phyloP scores from a whole-genome alignment of 2,113 vertebrate genomes.

The Heteronetta atricapilla region DNA sequence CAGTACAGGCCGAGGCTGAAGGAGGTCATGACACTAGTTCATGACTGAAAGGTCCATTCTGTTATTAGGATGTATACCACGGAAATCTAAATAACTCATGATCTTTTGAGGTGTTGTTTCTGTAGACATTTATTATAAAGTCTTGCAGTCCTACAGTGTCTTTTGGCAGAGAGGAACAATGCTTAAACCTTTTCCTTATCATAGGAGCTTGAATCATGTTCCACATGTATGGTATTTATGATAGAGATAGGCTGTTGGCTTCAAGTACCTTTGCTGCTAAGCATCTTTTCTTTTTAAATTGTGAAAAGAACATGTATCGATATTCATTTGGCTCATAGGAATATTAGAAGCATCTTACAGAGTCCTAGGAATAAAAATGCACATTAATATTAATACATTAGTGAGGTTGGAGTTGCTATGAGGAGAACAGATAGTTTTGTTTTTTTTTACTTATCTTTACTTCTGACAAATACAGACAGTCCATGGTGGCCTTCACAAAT shows the following conservation, averaged over 20 bases:
- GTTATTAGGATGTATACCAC: neutral
- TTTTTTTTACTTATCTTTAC: neutral
- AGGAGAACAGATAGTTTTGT: neutral
- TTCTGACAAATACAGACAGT: neutral
- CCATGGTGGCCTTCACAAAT: neutral
- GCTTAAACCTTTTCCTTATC: neutral
- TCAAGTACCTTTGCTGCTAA: neutral
- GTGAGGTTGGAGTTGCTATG: too few relatives aligned
- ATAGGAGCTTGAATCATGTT: neutral
- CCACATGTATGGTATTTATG: neutral
- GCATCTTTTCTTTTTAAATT: neutral
- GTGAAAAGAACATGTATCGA: accelerated
- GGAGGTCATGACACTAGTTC: neutral
- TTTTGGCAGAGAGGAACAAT: neutral
- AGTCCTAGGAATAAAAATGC: neutral
- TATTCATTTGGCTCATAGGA: neutral
- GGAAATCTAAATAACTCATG: neutral
- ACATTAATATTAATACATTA: neutral
- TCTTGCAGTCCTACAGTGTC: neutral
- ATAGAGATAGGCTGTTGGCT: neutral
- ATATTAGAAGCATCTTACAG: neutral
- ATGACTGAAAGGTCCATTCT: neutral
- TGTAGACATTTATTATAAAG: neutral
- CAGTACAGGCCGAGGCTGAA: neutral
- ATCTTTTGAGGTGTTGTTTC: neutral